Base-by-base conservation (phyloP, 1,140 invertebrate species). In the Homarus americanus region DNA sequence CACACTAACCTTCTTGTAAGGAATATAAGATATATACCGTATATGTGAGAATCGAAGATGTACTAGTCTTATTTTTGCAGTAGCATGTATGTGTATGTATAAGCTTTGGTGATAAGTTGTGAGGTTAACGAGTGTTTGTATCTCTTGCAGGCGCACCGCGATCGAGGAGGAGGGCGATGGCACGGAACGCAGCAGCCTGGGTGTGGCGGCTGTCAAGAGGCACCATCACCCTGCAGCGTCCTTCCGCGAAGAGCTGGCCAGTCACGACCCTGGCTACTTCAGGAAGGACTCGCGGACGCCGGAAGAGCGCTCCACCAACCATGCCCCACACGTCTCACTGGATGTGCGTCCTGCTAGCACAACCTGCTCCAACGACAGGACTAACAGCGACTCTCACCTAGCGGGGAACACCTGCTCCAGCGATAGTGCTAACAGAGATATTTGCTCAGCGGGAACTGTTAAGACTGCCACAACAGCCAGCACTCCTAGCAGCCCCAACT, bases 201-300 rank as follows among this genome's bases (percentile, higher is more conserved):
- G 79, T 38, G 63, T 53, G 78, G 58, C 63, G n/a, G 87, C 24
- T n/a, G 49, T 58, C 85, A 90, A 90, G 53, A 41, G 87, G 7
- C 87, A 72, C 49, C 87, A 72, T 49, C 87, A 83, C 41, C 87
- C 87, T 10, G 49, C 87, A 15, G 87, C 87, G 20, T 90, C 87
- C 87, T 90, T 90, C 87, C 80, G 80, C 17, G 72, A 90, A 32
- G 80, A 90, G n/a, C 72, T 90, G 44, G 63, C 87, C 69, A 90
- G 28, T 58, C 87, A 82, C 66, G 87, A 90, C 80, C 80, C 80
- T 2, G 87, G 87, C 34, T 90, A 90, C 80, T 90, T 90, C 72
- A 63, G 87, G 80, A 90, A 83, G 87, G 87, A 90, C 80, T 90
- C 87, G 28, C 66, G 80, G 36, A 69, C 69, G 32, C 87, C 87